phyloP scores from a whole-genome alignment of 2,113 vertebrate species.

The Phasianus colchicus region DNA sequence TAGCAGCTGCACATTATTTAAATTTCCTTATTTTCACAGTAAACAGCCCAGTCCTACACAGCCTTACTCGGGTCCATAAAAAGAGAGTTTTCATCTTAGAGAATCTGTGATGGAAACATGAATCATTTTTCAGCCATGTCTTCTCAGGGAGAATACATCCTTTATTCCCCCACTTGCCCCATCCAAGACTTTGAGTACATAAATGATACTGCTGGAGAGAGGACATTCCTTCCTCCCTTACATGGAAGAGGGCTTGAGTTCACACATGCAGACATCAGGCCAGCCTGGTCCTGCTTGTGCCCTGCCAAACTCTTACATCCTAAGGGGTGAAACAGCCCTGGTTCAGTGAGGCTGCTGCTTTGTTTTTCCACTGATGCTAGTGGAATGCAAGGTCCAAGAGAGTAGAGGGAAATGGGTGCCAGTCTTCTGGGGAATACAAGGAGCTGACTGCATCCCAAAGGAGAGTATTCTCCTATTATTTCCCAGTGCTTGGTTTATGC shows the following conservation, averaged over 20 bases:
- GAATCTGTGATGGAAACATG: neutral
- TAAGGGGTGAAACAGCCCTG: neutral
- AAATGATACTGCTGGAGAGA: neutral
- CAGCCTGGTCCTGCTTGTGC: neutral
- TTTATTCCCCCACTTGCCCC: neutral
- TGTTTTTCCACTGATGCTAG: neutral
- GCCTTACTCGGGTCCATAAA: neutral
- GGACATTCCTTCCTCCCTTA: neutral
- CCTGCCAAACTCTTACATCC: neutral
- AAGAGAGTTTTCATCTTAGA: neutral
- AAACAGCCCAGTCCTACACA: neutral
- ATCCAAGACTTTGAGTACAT: neutral
- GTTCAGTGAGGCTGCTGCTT: neutral
- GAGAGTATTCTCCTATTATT: neutral
- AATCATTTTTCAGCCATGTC: neutral
- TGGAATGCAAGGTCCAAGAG: neutral
- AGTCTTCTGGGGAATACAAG: neutral
- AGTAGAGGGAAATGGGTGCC: neutral
- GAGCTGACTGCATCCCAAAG: neutral
- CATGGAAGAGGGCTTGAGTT: neutral
- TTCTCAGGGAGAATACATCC: neutral
- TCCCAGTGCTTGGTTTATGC: neutral
- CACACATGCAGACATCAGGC: neutral
- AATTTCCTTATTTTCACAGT: neutral
- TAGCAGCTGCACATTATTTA: neutral